Percentiles rank a stretch among this genome's conserved stretches.
These are phyloP conservation scores for Trichonephila clavipes DNA, from an alignment of 1,140 invertebrate genomes.

Conservation along the genomic window DNA sequence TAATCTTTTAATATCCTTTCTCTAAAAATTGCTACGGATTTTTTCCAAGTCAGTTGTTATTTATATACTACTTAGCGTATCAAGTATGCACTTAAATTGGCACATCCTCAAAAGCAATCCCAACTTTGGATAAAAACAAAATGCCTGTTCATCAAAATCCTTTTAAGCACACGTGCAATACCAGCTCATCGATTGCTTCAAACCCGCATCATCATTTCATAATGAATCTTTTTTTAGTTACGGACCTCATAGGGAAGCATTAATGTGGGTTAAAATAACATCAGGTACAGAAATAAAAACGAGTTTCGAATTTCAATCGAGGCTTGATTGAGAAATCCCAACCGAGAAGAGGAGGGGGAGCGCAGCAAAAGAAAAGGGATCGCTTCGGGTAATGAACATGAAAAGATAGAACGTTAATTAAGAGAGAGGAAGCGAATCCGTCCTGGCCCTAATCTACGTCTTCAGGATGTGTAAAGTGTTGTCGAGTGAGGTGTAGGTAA, in stretches of 20 bases:
- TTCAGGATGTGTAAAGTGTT: background rate
- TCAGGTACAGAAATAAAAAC: background rate
- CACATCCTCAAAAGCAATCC: no score
- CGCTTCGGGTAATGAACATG: background rate
- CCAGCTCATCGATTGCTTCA: background rate
- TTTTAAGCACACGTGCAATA: background rate
- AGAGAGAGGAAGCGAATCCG: background rate
- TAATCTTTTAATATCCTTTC: no score
- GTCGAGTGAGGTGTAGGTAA: background rate
- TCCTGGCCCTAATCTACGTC: background rate
- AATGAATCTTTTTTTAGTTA: background rate
- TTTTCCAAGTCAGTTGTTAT: no score
- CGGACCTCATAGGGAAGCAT: background rate
- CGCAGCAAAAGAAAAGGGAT: background rate
- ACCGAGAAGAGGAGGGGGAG: background rate
- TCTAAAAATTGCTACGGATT: no score
- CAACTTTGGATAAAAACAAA: no score
- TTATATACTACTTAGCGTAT: no score
- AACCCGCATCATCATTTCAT: background rate
- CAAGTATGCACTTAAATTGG: no score
- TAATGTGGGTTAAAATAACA: conserved; percentile 31
- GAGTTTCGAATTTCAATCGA: conserved; percentile 23
- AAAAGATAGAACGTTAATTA: conserved; percentile 28
- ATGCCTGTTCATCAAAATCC: no score
- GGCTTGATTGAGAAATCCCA: conserved; percentile 22